Conservation (phyloP, 2,797 vertebrate genomes). For the Rallus crepitans region DNA sequence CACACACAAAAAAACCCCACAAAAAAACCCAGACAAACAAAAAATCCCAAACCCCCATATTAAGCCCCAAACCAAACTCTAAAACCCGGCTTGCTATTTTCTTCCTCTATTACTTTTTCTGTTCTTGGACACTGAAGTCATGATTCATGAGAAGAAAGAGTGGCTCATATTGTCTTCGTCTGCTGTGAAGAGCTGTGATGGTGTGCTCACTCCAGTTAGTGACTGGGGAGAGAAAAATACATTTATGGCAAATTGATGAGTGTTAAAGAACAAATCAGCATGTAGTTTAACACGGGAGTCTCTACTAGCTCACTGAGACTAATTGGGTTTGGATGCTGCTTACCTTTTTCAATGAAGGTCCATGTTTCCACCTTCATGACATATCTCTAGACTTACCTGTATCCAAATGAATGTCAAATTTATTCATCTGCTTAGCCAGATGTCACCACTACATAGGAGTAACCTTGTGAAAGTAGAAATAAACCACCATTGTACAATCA, state of each 20-base stretch:
- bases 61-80: background rate
- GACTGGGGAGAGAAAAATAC: background rate
- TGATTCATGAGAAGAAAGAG: background rate
- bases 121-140: fast-evolving
- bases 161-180: background rate
- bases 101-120: background rate
- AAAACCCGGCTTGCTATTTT: background rate
- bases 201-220: background rate
- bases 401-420: background rate
- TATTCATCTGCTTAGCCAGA: background rate
- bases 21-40: too few species aligned
- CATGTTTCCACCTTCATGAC: background rate
- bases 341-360: background rate
- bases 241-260: background rate
- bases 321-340: background rate
- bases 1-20: too few species aligned
- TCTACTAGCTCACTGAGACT: background rate
- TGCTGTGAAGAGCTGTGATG: background rate
- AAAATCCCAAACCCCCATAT: fast-evolving
- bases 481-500: background rate
- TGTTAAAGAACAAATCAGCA: background rate
- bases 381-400: background rate
- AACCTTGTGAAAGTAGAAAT: background rate
- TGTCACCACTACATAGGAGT: background rate
- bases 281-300: background rate